Conservation (phyloP, 2,113 vertebrate genomes). For the Rhabdomys dilectus region DNA sequence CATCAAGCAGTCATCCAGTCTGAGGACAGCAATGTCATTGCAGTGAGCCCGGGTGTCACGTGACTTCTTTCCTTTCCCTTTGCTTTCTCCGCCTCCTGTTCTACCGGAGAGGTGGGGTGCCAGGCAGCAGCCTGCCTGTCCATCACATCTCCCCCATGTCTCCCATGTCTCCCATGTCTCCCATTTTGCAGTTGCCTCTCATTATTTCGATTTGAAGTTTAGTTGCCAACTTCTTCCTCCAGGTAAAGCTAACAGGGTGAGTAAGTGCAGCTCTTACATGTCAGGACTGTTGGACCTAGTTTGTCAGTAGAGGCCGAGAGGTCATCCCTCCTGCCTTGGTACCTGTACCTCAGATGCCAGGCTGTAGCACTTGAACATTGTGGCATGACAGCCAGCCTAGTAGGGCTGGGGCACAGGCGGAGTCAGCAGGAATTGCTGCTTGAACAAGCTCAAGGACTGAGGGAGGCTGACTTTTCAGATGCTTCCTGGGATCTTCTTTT, state of each 20-base stretch:
- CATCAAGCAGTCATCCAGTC: neutral
- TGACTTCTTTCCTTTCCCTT: neutral
- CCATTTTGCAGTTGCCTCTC: neutral
- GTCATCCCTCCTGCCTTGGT: neutral
- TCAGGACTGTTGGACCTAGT: neutral
- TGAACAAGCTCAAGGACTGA: neutral
- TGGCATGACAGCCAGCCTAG: neutral
- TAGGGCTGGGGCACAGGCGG: neutral
- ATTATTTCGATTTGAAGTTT: neutral
- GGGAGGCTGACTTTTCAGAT: slow-evolving; percentile 20
- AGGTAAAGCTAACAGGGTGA: slow-evolving; percentile 15
- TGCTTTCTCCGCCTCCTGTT: neutral
- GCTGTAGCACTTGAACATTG: neutral
- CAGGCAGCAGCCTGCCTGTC: neutral
- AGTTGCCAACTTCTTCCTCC: neutral
- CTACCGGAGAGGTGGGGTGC: neutral
- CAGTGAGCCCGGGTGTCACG: neutral
- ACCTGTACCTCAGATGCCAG: neutral
- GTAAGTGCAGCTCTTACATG: neutral
- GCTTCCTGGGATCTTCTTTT: neutral
- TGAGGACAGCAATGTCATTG: neutral
- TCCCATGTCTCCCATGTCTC: neutral
- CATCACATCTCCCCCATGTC: neutral
- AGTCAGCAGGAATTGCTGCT: neutral
- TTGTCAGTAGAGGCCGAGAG: neutral